phyloP scores from a whole-genome alignment of 2,113 vertebrate species.

The Hymenochirus boettgeri region DNA sequence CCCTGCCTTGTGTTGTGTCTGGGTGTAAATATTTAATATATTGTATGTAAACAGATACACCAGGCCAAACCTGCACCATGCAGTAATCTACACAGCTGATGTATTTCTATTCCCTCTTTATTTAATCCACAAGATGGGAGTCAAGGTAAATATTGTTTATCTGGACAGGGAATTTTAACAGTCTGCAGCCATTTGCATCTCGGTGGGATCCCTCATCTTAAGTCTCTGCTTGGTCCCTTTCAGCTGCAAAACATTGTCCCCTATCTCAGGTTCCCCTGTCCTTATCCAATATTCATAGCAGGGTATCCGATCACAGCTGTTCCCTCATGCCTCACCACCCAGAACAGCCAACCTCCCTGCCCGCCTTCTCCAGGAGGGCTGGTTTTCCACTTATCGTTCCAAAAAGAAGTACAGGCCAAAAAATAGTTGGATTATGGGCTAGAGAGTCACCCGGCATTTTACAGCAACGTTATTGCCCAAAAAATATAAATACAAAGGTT shows the following conservation, averaged over 20 bases:
- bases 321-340: conserved; percentile 44
- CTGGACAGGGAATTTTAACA: too few relatives aligned
- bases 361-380: conserved; percentile 44
- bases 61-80: background rate
- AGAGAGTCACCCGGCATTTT: background rate
- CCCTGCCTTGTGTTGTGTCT: conserved; percentile 6
- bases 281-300: conserved; percentile 79
- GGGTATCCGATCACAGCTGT: conserved; percentile 61
- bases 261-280: conserved; percentile 64
- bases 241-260: conserved; percentile 29
- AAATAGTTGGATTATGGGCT: background rate
- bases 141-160: too few relatives aligned
- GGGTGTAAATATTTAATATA: conserved; percentile 47
- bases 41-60: background rate
- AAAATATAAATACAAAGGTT: background rate
- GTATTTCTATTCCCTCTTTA: too few relatives aligned
- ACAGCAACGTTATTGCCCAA: too few relatives aligned
- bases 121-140: too few relatives aligned
- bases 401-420: background rate
- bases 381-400: background rate
- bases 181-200: too few relatives aligned
- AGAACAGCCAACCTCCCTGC: conserved; percentile 24
- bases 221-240: too few relatives aligned
- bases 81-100: too few relatives aligned
- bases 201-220: too few relatives aligned